These are phyloP conservation scores for Oryzias javanicus DNA, from an alignment of 2,113 vertebrate species.

Conservation along the genomic window DNA sequence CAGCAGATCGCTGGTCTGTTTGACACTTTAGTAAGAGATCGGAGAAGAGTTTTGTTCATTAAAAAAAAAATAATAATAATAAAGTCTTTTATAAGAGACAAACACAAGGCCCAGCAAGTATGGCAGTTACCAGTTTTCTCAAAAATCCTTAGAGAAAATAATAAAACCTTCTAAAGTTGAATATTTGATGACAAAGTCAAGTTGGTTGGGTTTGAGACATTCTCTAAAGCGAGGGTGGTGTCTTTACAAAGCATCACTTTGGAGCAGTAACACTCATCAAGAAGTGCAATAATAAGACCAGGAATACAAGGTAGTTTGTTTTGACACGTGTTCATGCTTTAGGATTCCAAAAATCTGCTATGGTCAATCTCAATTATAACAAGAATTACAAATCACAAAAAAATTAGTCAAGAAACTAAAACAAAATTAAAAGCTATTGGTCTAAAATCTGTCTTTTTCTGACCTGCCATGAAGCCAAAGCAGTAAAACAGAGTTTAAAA, in stretches of 20 bases:
- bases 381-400: neutral
- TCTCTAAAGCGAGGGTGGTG: constrained; percentile 3
- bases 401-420: neutral
- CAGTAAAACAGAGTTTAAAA: constrained; percentile 11
- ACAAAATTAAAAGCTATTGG: too few relatives aligned
- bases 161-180: neutral
- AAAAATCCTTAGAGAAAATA: neutral
- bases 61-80: constrained; percentile 9
- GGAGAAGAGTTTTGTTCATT: neutral
- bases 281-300: neutral
- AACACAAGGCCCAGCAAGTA: constrained; percentile 5
- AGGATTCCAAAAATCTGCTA: neutral
- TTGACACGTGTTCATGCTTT: constrained; percentile 1
- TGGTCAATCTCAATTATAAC: neutral
- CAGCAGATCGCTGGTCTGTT: constrained; percentile 42
- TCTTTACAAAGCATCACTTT: neutral
- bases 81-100: constrained; percentile 12
- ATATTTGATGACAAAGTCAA: neutral
- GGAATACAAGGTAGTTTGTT: constrained; percentile 2
- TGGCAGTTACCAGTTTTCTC: constrained; percentile 11
- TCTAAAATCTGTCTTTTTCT: neutral
- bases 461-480: neutral
- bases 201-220: neutral
- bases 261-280: neutral
- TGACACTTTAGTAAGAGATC: neutral